Evolutionary conservation across 2,797 vertebrate species (phyloP).

Genomic region (Oceanodroma leucorhoa): DNA sequence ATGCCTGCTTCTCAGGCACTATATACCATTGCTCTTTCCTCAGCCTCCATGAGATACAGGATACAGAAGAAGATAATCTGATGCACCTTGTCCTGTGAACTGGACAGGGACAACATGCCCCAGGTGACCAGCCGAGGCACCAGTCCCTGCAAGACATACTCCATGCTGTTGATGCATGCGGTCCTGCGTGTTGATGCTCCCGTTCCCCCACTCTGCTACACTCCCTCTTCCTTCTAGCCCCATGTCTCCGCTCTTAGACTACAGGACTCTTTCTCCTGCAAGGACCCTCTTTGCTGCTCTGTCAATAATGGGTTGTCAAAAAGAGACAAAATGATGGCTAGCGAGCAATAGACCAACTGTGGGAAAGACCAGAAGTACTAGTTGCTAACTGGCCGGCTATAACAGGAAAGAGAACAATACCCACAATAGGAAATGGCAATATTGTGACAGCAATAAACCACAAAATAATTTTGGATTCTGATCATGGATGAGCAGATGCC

Average conservation of each 20-base stretch:
- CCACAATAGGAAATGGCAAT: not conserved
- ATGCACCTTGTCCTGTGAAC: not conserved
- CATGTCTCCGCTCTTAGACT: not conserved
- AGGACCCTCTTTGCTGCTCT: not conserved
- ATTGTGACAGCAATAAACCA: not conserved
- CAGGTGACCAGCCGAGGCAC: not conserved
- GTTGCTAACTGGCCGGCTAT: not conserved
- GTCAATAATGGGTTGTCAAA: not conserved
- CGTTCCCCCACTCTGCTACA: fast-evolving
- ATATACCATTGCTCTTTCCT: not conserved
- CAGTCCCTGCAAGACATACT: not conserved
- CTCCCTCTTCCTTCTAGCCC: not conserved
- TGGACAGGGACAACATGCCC: not conserved
- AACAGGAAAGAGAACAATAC: not conserved
- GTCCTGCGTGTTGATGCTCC: not conserved
- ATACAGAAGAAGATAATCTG: not conserved
- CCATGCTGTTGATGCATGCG: fast-evolving
- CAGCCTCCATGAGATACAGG: not conserved
- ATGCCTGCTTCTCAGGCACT: not conserved
- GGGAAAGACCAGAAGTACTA: not conserved
- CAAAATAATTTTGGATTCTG: not conserved
- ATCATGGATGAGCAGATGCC: not conserved
- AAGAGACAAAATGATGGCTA: not conserved
- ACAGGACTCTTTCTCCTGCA: not conserved
- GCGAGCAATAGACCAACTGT: not conserved